Conservation (phyloP, 1,140 invertebrate genomes). For the Meloidogyne chitwoodi region DNA sequence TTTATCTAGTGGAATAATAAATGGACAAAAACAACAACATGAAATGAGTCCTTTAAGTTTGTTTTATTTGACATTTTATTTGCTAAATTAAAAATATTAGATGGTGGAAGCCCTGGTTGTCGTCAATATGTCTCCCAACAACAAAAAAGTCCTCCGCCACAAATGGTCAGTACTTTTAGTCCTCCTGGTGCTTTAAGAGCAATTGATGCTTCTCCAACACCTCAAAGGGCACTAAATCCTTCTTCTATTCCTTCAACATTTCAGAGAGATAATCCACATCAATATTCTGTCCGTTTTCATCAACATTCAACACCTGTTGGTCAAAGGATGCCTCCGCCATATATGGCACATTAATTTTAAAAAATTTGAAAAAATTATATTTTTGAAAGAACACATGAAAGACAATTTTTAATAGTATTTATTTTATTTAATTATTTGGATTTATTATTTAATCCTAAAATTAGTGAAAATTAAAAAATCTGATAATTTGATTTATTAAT, state of each 20-base stretch:
- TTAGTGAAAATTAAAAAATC: too few relatives aligned
- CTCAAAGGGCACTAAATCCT: constrained; percentile 6
- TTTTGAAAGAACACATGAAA: not conserved
- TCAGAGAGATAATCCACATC: constrained; percentile 19
- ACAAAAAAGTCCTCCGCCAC: constrained; percentile 9
- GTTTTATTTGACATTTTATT: not conserved
- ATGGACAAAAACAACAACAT: constrained; percentile 13
- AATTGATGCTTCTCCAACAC: constrained; percentile 19
- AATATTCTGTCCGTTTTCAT: constrained; percentile 11
- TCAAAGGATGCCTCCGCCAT: constrained; percentile 35
- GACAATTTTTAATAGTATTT: not conserved
- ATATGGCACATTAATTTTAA: constrained; percentile 27
- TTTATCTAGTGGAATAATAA: not conserved
- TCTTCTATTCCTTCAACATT: not conserved
- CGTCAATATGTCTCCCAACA: not conserved
- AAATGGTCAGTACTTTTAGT: constrained; percentile 17
- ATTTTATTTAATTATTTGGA: too few relatives aligned
- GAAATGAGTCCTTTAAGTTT: constrained; percentile 1
- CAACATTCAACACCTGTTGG: constrained; percentile 24
- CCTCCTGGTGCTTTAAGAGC: not conserved
- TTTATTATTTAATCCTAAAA: too few relatives aligned
- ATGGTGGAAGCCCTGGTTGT: not conserved
- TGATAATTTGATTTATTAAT: too few relatives aligned
- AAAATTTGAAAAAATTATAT: not conserved
- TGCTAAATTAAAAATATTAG: not conserved